Evolutionary conservation across 2,797 vertebrate genomes (phyloP), one percentile per base, ranked within the genome.

Genomic region (Simalia tracyae): DNA sequence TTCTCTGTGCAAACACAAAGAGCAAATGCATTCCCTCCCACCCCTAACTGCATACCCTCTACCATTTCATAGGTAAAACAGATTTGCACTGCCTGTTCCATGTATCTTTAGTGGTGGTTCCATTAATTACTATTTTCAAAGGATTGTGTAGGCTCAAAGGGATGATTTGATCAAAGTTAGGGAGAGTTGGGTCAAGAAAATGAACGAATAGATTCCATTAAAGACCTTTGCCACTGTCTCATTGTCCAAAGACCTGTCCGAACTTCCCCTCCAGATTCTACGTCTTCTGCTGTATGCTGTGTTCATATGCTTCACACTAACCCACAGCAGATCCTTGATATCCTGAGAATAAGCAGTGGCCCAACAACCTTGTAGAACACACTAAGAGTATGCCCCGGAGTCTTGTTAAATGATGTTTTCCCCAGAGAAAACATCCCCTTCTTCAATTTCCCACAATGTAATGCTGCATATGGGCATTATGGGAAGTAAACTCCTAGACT

Each of bases 31-130:
- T 66, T 36, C 14, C 6, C 19, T n/a, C 19, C 63, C 14, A 26
- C 10, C 63, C 24, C 93, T 1, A 94, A 93, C 93, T 94, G 92
- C 93, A 94, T 91, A 90, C 63, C 94, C 0, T 0, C 28, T 89
- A 64, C 64, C 90, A 85, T 7, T 54, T 94, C 89, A 84, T 94
- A 94, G 66, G 95, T 95, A 93, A 94, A 96, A 95, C 17, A 60
- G 56, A 56, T 11, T 22, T n/a, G 56, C 56, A 60, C 1, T 42
- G 6, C 26, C 11, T 95, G 91, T 84, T 0, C 91, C 92, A 56
- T 59, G 88, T 95, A 92, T 92, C 87, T 54, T 94, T 93, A 92
- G 36, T 8, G 22, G 61, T 2, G 10, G 14, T 11, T 54, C 88
- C 17, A 11, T 57, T 89, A 24, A 36, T 28, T 72, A 24, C 19